Conservation (phyloP, 2,797 vertebrate genomes). For the Natrix natrix region DNA sequence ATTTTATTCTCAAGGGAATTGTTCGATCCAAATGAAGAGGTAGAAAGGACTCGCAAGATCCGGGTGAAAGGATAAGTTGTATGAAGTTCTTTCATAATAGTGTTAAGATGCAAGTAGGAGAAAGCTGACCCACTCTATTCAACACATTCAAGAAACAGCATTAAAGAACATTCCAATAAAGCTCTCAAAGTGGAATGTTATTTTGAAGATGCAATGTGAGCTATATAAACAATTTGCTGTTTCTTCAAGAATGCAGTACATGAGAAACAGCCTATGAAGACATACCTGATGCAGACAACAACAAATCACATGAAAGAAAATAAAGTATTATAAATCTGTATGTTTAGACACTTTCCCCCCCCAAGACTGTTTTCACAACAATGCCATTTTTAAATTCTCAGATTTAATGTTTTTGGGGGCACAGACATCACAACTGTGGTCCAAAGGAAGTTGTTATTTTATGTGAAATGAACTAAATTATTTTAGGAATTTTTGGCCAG, state of each 20-base stretch:
- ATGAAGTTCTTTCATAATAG: neutral
- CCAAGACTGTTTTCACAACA: neutral
- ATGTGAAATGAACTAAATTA: constrained; percentile 37
- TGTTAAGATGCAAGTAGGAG: neutral
- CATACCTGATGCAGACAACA: neutral
- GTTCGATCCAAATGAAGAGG: neutral
- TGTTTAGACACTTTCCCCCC: neutral
- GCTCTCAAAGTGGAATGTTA: neutral
- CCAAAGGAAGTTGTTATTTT: neutral
- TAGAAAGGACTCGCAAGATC: neutral
- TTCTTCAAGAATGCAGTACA: neutral
- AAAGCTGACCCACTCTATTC: neutral
- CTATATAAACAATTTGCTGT: neutral
- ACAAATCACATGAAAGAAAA: neutral
- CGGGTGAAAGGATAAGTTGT: neutral
- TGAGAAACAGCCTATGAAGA: neutral
- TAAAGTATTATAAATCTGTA: neutral
- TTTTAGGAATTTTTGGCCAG: constrained; percentile 13
- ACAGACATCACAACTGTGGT: neutral
- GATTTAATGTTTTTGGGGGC: neutral
- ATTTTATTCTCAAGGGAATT: neutral
- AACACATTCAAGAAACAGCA: neutral
- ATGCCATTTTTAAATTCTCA: neutral
- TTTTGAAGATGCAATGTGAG: neutral
- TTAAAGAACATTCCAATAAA: neutral